A percentile compares a stretch with the other conserved stretches of the same genome.
These are phyloP conservation scores for Perdita meconis DNA, from an alignment of 2,888 invertebrate genomes.

Conservation along the genomic window DNA sequence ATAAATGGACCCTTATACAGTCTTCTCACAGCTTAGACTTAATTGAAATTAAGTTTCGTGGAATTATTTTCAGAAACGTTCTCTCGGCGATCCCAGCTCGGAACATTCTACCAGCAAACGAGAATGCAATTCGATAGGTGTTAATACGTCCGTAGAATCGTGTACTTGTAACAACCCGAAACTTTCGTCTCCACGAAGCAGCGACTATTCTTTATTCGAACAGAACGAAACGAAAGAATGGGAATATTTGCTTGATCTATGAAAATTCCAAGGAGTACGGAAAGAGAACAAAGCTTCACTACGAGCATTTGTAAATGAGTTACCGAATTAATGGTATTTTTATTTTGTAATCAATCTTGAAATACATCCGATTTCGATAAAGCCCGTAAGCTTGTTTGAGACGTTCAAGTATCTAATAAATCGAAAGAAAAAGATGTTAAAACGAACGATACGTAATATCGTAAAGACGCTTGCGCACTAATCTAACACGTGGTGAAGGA, in stretches of 20 bases:
- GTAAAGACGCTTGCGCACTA: conserved; percentile 76
- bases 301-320: no score
- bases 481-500: conserved; percentile 75
- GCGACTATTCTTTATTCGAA: not conserved
- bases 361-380: no score
- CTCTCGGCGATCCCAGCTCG: not conserved
- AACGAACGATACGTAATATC: not conserved
- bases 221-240: not conserved
- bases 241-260: not conserved
- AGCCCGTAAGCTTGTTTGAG: no score
- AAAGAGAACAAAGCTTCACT: no score
- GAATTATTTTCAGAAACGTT: not conserved
- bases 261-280: not conserved
- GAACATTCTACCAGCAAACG: not conserved
- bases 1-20: no score
- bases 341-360: not conserved
- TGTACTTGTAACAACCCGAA: conserved; percentile 14
- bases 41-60: no score
- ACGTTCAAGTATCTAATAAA: not conserved
- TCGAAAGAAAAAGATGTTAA: not conserved
- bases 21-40: no score
- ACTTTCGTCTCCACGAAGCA: not conserved
- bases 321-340: no score
- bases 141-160: conserved; percentile 28
- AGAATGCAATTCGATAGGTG: conserved; percentile 24